These are phyloP conservation scores for Blastomussa wellsi DNA, from an alignment of 92 coral and sea anemone genomes.

Conservation along the genomic window DNA sequence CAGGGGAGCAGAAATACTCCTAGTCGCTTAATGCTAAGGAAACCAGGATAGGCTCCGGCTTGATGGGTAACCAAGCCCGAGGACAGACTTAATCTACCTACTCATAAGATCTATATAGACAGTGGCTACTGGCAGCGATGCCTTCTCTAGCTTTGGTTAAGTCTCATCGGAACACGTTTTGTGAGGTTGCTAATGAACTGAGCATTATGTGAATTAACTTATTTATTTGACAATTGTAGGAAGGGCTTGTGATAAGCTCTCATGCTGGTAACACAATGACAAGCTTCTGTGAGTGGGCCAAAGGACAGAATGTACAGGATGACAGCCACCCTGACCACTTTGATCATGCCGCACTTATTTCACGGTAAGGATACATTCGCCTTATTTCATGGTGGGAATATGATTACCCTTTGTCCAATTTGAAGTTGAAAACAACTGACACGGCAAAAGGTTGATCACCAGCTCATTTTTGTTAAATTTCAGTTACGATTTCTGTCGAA, in stretches of 20 bases:
- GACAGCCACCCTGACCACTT: constrained; percentile 69
- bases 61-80: too few relatives aligned
- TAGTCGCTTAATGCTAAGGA: too few relatives aligned
- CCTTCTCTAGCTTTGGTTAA: not conserved
- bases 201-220: not conserved
- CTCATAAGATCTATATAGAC: too few relatives aligned
- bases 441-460: not conserved
- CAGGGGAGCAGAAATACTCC: too few relatives aligned
- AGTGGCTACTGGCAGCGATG: too few relatives aligned
- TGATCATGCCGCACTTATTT: constrained; percentile 72
- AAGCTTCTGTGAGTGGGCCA: constrained; percentile 70
- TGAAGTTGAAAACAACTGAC: not conserved
- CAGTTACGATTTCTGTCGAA: constrained; percentile 49
- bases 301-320: constrained; percentile 52
- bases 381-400: not conserved
- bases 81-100: too few relatives aligned
- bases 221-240: constrained; percentile 12
- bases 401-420: not conserved
- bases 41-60: too few relatives aligned
- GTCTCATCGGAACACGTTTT: not conserved
- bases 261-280: constrained; percentile 62
- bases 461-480: not conserved
- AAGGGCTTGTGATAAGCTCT: constrained; percentile 59
- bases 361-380: constrained; percentile 41
- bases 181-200: not conserved